These are phyloP conservation scores for Hippoglossus stenolepis DNA, from an alignment of 2,113 vertebrate genomes.

Conservation along the genomic window DNA sequence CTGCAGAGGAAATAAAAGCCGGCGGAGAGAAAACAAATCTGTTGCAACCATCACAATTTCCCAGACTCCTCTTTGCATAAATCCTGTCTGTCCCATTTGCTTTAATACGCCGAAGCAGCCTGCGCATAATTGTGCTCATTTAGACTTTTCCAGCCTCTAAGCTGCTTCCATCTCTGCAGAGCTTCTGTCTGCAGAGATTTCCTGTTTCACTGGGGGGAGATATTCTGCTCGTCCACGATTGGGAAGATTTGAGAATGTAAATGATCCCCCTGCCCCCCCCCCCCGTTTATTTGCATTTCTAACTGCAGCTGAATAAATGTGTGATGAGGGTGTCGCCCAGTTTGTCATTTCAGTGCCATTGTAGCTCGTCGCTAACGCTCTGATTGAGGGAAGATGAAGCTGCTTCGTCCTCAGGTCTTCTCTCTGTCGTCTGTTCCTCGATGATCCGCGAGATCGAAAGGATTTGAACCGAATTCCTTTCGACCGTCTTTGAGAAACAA, in stretches of 20 bases:
- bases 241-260: constrained; percentile 56
- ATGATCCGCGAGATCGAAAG: no score
- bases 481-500: no score
- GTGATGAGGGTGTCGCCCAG: constrained; percentile 25
- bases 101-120: constrained; percentile 42
- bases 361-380: no score
- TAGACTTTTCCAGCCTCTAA: constrained; percentile 38
- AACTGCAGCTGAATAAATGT: constrained; percentile 36
- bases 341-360: no score
- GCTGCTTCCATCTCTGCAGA: constrained; percentile 27
- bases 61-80: constrained; percentile 38
- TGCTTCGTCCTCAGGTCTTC: no score
- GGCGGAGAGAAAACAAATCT: background rate
- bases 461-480: no score
- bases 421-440: no score
- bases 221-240: constrained; percentile 26
- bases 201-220: constrained; percentile 24
- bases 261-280: constrained; percentile 6
- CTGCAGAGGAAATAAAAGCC: background rate
- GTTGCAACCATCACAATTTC: constrained; percentile 28
- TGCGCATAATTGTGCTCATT: constrained; percentile 50
- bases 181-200: constrained; percentile 37
- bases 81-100: constrained; percentile 36
- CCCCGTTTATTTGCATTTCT: constrained; percentile 46
- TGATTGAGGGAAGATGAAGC: no score